Conservation (phyloP, 2,113 vertebrate genomes). For the Brachirus orientalis region DNA sequence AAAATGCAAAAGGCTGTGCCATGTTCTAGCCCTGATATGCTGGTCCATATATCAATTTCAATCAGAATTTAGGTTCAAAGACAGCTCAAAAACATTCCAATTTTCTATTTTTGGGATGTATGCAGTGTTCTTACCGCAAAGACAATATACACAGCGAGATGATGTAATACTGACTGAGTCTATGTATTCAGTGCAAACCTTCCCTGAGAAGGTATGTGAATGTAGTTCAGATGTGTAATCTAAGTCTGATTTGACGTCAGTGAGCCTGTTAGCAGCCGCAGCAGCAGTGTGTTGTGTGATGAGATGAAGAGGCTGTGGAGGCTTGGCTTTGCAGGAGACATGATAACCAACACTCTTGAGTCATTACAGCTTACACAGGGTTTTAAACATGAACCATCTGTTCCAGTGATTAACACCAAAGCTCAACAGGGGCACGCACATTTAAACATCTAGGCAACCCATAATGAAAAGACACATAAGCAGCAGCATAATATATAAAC, state of each 20-base stretch:
- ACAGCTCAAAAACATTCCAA: background rate
- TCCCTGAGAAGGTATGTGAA: constrained; percentile 22
- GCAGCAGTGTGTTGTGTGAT: background rate
- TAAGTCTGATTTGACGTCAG: constrained; percentile 28
- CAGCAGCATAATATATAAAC: background rate
- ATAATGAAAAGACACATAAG: constrained; percentile 3
- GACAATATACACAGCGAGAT: too few relatives aligned
- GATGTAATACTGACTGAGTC: background rate
- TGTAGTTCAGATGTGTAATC: constrained; percentile 25
- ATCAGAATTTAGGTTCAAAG: too few relatives aligned
- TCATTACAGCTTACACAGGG: constrained; percentile 71
- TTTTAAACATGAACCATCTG: constrained; percentile 77
- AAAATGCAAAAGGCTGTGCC: background rate
- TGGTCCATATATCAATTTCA: too few relatives aligned
- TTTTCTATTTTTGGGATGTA: background rate
- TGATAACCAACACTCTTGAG: constrained; percentile 68
- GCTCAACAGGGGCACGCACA: constrained; percentile 38
- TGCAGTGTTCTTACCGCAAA: background rate
- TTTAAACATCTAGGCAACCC: constrained; percentile 34
- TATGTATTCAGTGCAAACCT: background rate
- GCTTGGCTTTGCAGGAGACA: constrained; percentile 47
- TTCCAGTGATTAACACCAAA: constrained; percentile 69
- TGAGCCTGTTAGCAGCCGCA: constrained; percentile 20
- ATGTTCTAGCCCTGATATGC: too few relatives aligned
- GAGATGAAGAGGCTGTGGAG: constrained; percentile 23